phyloP scores from a whole-genome alignment of 2,888 invertebrate species.

The Atethmia centrago region DNA sequence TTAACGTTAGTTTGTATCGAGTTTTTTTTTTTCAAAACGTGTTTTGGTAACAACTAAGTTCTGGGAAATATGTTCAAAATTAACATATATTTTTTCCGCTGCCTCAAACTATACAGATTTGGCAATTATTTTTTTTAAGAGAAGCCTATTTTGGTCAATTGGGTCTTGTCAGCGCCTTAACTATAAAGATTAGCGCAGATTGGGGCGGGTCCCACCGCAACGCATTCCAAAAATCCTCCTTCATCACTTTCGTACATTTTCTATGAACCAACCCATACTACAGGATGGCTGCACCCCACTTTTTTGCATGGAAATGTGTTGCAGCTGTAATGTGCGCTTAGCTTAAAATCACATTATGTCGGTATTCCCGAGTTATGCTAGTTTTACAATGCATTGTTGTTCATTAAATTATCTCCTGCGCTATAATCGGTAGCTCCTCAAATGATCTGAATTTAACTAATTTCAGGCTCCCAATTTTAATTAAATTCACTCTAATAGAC shows the following conservation, averaged over 20 bases:
- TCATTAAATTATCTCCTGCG: background rate
- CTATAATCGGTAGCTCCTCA: background rate
- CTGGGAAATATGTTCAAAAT: no score
- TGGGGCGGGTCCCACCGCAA: background rate
- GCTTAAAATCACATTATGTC: background rate
- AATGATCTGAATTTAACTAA: background rate
- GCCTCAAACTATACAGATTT: no score
- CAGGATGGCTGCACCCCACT: background rate
- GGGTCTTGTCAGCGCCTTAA: no score
- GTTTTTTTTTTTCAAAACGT: no score
- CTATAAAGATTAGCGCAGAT: background rate
- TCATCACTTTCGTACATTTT: background rate
- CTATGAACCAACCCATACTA: background rate
- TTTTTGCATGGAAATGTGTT: background rate
- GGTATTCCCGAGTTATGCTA: background rate
- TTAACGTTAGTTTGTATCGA: no score
- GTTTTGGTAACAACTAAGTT: no score
- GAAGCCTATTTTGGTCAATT: no score
- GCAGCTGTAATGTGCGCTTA: background rate
- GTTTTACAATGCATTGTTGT: background rate
- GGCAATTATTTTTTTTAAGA: no score
- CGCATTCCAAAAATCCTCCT: background rate
- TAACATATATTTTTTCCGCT: no score
- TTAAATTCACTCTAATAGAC: slow-evolving; percentile 2
- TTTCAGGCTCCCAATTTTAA: background rate